phyloP scores from a whole-genome alignment of 2,113 vertebrate species.

The Paramisgurnus dabryanus region DNA sequence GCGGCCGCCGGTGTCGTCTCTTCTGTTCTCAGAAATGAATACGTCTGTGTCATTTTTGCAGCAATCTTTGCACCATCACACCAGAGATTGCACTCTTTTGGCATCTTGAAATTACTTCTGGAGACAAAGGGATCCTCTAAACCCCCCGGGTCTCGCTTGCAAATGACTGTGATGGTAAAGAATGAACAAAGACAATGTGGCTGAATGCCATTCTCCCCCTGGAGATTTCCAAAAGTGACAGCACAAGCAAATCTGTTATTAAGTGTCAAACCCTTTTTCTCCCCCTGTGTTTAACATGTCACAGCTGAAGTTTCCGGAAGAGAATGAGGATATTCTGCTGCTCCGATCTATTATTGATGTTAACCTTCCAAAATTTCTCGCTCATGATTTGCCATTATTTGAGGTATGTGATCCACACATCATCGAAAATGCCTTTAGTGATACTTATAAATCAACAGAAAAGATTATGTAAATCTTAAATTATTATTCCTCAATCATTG shows the following conservation, averaged over 20 bases:
- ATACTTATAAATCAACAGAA: not conserved
- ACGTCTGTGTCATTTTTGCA: conserved; percentile 36
- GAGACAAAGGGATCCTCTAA: conserved; percentile 40
- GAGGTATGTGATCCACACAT: conserved; percentile 69
- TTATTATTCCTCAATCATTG: not conserved
- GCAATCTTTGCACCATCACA: conserved; percentile 37
- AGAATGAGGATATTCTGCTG: conserved; percentile 88
- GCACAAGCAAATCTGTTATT: conserved; percentile 45
- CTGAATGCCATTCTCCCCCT: conserved; percentile 43
- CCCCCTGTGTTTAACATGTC: conserved; percentile 56
- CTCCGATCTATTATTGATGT: conserved; percentile 91
- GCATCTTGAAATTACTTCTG: conserved; percentile 47
- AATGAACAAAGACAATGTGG: conserved; percentile 44
- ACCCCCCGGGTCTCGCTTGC: conserved; percentile 37
- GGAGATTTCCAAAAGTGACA: conserved; percentile 36
- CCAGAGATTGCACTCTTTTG: conserved; percentile 40
- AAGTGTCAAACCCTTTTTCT: conserved; percentile 32
- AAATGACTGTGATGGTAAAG: conserved; percentile 44
- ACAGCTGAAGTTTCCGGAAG: conserved; percentile 84
- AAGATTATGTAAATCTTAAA: not conserved
- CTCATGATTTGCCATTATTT: conserved; percentile 89
- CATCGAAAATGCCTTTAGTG: not conserved
- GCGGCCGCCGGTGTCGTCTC: conserved; percentile 14
- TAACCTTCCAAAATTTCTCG: conserved; percentile 89
- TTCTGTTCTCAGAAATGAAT: conserved; percentile 29